These are phyloP conservation scores for Tachina grossa DNA, from an alignment of 2,888 invertebrate genomes.

Conservation along the genomic window DNA sequence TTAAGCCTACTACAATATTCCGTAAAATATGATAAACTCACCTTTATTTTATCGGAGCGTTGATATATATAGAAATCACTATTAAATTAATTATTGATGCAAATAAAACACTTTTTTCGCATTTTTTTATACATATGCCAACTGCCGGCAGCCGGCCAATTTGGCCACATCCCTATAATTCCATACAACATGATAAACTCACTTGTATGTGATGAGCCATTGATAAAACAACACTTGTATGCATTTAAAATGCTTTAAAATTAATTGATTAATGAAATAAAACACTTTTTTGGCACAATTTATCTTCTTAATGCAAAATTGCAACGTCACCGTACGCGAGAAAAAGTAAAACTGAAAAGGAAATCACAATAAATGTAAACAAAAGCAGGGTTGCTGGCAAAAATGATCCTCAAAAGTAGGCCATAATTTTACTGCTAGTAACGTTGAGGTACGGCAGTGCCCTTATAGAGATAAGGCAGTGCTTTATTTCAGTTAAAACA, in stretches of 20 bases:
- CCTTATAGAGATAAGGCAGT: too few relatives aligned
- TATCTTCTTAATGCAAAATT: not conserved
- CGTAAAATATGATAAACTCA: too few relatives aligned
- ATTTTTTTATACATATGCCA: too few relatives aligned
- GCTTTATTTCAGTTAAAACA: too few relatives aligned
- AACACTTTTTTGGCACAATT: not conserved
- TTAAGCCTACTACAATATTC: too few relatives aligned
- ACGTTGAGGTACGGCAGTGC: not conserved
- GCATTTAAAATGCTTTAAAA: not conserved
- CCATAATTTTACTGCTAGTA: not conserved
- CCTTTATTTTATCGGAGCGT: too few relatives aligned
- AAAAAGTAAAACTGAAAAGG: not conserved
- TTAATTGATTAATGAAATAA: not conserved
- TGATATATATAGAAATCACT: too few relatives aligned
- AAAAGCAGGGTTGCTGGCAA: not conserved
- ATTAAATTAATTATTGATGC: too few relatives aligned
- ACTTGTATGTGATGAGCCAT: not conserved
- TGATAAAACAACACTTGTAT: not conserved
- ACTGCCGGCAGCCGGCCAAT: not conserved
- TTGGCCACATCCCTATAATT: not conserved
- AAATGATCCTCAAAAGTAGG: not conserved
- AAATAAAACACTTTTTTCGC: too few relatives aligned
- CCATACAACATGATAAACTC: not conserved
- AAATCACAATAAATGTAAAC: not conserved
- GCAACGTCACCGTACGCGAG: not conserved